Evolutionary conservation across 2,797 vertebrate genomes (phyloP), one percentile per base, ranked within the genome.

Genomic region (Amniataba percoides): DNA sequence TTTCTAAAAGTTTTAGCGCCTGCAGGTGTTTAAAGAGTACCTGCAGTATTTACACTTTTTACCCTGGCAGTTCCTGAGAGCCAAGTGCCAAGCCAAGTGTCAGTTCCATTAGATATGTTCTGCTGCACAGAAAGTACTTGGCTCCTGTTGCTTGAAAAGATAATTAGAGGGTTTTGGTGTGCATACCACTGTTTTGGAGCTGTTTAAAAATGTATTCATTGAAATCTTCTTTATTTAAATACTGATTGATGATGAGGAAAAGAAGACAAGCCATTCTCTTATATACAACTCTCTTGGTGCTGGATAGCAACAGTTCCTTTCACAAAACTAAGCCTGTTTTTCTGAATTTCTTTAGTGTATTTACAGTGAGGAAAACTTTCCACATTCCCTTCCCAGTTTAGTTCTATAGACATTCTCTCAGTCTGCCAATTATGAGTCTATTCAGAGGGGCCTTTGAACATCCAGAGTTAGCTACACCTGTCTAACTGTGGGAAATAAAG

Each of bases 371-470:
- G 40, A 61, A 34, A 10, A 31, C 15, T 2, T 48, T 31, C 27
- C 27, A 31, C 27, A n/a, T n/a, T n/a, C n/a, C n/a, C n/a, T 15
- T n/a, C 21, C 19, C 16, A 21, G 21, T 16, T 46, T 23, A 11
- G 19, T 7, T 52, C 15, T 23, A 1, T 19, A 25, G 0, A 40
- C 18, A 14, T 16, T 23, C 27, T 31, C 51, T 12, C 18, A 8
- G 43, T 34, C 19, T 7, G 34, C 8, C 2, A n/a, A n/a, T 31
- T n/a, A 53, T 11, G 10, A 7, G n/a, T 12, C 7, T 40, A 45
- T 83, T 74, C 60, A 85, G 69, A 81, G 68, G 14, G 12, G 13
- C 11, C 46, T 84, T 86, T 84, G 78, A 80, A 82, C 67, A 56
- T 48, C 6, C 34, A 62, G 7, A 36, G 31, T 77, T 58, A 36